Evolutionary conservation across 1,140 invertebrate species (phyloP), one percentile per base, ranked within the genome.

Genomic region (Propsilocerus akamusi): DNA sequence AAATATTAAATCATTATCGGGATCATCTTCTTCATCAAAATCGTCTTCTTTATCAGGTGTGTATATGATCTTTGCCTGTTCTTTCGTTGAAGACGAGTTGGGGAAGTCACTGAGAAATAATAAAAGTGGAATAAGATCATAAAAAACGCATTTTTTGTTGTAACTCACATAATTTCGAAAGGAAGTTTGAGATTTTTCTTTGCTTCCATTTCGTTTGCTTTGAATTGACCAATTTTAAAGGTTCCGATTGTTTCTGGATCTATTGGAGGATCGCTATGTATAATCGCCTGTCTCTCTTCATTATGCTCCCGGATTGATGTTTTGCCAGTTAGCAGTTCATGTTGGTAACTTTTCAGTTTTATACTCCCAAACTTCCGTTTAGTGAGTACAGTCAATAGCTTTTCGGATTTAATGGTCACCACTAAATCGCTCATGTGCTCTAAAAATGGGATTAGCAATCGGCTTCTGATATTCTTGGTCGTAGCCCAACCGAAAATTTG

Each of bases 11-110:
- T 70, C 68, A 58, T 69, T 65, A 57, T 75, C 72, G 11, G 71
- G 72, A 67, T 74, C 34, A 41, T 41, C 72, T 58, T 74, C 72
- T 46, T 73, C 72, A 54, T 75, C 72, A 5, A 71, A 63, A 59
- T 74, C 72, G 58, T 74, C 72, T 23, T 63, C 53, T 48, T 62
- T 59, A 56, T 74, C 72, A 17, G 72, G 71, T 26, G 63, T 63
- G 53, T 74, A 75, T 34, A 70, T 61, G 47, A 75, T 74, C 53
- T 66, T 67, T 7, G 67, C 67, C 50, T 59, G 56, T n/a, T 56
- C 55, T 6, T 59, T 57, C 47, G 55, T 58, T 47, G 55, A 48
- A 52, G 56, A 58, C 26, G 56, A 55, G 51, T 59, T 64, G 46
- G 2, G 51, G 49, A 5, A 11, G 5, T n/a, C 22, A 5, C 22